Evolutionary conservation across 2,888 invertebrate species (phyloP), one percentile per base, ranked within the genome.

Genomic region (Baccha elongata): DNA sequence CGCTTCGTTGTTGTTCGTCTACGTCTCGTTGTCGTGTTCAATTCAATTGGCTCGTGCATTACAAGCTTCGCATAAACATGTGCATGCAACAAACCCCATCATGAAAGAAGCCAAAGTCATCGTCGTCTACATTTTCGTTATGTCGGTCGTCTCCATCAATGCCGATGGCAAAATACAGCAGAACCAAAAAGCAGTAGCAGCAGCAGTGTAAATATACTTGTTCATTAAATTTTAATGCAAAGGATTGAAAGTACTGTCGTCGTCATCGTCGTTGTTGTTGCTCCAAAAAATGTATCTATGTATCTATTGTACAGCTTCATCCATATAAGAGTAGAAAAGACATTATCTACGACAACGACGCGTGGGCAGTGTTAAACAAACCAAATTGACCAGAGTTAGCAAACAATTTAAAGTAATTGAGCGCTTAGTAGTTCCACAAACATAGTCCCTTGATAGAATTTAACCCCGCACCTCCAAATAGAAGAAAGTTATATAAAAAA

Each of bases 11-110:
- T 50, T 19, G 3, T 42, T 58, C 42, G 74, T 40, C 19, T 46
- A 40, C 48, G 26, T 52, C n/a, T n/a, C 40, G 65, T 37, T 42
- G 68, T 64, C 55, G 60, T 37, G 55, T 78, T 64, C 73, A 83
- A 83, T 83, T 83, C 78, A 78, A 78, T 83, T 83, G 83, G 78
- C 83, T 83, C 83, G 83, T 83, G 83, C 83, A 83, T 83, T 83
- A 78, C 83, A 78, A 73, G 68, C 78, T 83, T 32, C 64, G 35
- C 60, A 71, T 65, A 76, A 81, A 72, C 72, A 72, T 46, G 71
- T 44, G 71, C 52, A 78, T 53, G 46, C 60, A 55, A 13, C 29
- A 62, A 37, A 69, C 46, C 13, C 58, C 32, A 46, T 11, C 48
- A 69, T 35, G 13, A 81, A 71, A 44, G 75, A 81, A 75, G 32